Evolutionary conservation across 2,888 invertebrate genomes (phyloP).

Genomic region (Hirtodrosophila histrioides): DNA sequence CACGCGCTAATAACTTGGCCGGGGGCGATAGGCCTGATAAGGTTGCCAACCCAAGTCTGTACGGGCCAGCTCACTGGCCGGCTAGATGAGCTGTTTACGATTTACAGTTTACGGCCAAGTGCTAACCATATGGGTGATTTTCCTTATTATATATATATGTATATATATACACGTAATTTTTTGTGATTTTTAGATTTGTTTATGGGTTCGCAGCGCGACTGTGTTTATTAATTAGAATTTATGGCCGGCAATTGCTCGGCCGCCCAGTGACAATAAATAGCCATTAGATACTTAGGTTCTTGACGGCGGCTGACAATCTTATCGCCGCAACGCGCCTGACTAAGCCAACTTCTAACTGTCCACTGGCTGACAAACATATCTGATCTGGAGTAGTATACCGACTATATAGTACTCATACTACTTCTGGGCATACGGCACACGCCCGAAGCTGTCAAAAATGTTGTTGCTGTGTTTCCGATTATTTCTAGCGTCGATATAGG

Average conservation of each 20-base stretch:
- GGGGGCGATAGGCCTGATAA: slow-evolving; percentile 17
- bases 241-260: slow-evolving; percentile 46
- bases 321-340: slow-evolving; percentile 34
- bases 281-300: slow-evolving; percentile 57
- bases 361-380: neutral
- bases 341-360: neutral
- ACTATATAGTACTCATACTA: too few relatives aligned
- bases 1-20: slow-evolving; percentile 62
- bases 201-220: slow-evolving; percentile 30
- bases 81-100: slow-evolving; percentile 33
- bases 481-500: slow-evolving; percentile 1
- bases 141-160: neutral
- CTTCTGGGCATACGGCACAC: slow-evolving; percentile 36
- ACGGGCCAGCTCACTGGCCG: neutral
- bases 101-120: slow-evolving; percentile 18
- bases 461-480: slow-evolving; percentile 4
- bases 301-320: slow-evolving; percentile 49
- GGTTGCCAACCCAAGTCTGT: slow-evolving; percentile 12
- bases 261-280: slow-evolving; percentile 67
- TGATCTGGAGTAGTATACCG: too few relatives aligned
- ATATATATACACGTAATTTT: neutral
- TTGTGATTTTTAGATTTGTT: slow-evolving; percentile 34
- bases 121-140: slow-evolving; percentile 23
- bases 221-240: slow-evolving; percentile 73
- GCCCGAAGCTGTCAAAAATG: slow-evolving; percentile 11